These are phyloP conservation scores for Eremobia ochroleuca DNA, from an alignment of 2,888 invertebrate genomes.

Conservation along the genomic window DNA sequence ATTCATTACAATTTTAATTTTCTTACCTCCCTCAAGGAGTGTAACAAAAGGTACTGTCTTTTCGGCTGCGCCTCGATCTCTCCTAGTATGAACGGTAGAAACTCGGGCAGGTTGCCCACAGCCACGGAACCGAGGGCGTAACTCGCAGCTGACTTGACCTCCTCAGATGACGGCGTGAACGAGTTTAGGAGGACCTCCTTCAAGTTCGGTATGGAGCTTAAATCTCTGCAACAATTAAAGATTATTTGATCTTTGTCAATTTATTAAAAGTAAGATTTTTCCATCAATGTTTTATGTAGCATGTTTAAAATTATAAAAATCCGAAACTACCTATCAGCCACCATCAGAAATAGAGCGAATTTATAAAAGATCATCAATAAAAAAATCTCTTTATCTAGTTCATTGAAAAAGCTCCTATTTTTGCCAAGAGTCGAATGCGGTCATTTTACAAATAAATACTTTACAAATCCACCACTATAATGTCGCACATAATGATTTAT, in stretches of 20 bases:
- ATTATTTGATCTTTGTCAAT: background rate
- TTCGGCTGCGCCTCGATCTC: slow-evolving; percentile 98
- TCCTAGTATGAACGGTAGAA: slow-evolving; percentile 97
- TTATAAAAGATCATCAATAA: background rate
- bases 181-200: slow-evolving; percentile 96
- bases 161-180: slow-evolving; percentile 97
- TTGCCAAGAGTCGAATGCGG: too few relatives aligned
- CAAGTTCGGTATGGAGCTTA: slow-evolving; percentile 94
- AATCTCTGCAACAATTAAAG: slow-evolving; percentile 90
- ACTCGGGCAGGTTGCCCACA: slow-evolving; percentile 98
- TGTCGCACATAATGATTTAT: background rate
- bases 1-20: background rate
- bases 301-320: background rate
- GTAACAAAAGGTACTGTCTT: slow-evolving; percentile 98
- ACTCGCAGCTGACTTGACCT: slow-evolving; percentile 99
- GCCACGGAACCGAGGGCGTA: slow-evolving; percentile 99
- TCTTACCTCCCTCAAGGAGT: slow-evolving; percentile 98
- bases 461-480: background rate
- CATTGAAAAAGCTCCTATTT: too few relatives aligned
- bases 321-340: background rate
- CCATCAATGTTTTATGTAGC: background rate
- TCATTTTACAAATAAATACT: background rate
- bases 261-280: slow-evolving; percentile 1
- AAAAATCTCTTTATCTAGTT: too few relatives aligned
- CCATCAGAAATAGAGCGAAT: background rate